Base-by-base conservation (phyloP, 2,113 vertebrate genomes). In the Turnix velox region DNA sequence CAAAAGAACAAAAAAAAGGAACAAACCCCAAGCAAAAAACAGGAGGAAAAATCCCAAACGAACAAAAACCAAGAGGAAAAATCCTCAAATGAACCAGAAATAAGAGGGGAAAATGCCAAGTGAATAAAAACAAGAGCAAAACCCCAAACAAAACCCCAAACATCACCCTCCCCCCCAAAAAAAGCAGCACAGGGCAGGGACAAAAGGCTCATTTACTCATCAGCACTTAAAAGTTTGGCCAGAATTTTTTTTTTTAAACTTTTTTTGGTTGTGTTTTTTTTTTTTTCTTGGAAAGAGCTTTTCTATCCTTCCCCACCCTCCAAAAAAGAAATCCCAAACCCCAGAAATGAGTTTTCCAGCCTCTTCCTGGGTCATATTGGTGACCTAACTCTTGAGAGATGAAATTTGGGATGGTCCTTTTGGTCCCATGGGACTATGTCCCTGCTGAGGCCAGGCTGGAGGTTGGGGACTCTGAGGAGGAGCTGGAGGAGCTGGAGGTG, bases 191-290 rank as follows among this genome's bases (percentile, higher is more conserved):
- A 94, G 94, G 85, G 92, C 86, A 73, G 93, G 93, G 93, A 76
- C 78, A 92, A 92, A 92, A 95, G 82, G 81, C 71, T 92, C 46
- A 61, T 94, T 95, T 95, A 95, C 94, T 94, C 90, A 86, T 93
- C 61, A 84, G 79, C 94, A 94, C 85, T 92, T 93, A 20, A 37
- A 78, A 61, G 68, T 77, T 72, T 59, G 74, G 90, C 75, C 83
- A 63, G 20, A 72, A 79, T 27, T 94, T 74, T 8, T 75, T 86
- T 88, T 91, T 92, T 30, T n/a, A n/a, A n/a, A 30, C 30, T 37
- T 28, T 48, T 51, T 49, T 54, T 48, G n/a, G n/a, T 85, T 31
- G 35, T 43, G 10, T 59, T 69, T 83, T 83, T 35, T 35, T 84
- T 45, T 49, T 39, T 11, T 58, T 69, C 79, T 83, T 37, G 28